phyloP scores from a whole-genome alignment of 1,140 invertebrate species.

The Penaeus japonicus region DNA sequence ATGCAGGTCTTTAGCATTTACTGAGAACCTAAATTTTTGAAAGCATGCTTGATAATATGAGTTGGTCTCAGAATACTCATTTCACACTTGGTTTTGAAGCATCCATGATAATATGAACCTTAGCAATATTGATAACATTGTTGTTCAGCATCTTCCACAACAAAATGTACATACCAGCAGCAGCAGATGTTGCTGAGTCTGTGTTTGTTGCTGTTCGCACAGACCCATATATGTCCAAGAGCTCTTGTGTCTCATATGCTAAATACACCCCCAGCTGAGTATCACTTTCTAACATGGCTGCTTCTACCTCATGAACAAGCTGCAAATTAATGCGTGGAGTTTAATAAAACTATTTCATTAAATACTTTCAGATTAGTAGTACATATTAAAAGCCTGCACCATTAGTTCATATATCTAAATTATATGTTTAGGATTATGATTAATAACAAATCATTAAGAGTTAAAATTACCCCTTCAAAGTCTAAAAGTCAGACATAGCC shows the following conservation, averaged over 20 bases:
- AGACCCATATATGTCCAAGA: slow-evolving; percentile 80
- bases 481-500: too few relatives aligned
- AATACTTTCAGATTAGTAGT: too few relatives aligned
- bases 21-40: too few relatives aligned
- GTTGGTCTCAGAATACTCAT: too few relatives aligned
- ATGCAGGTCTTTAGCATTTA: too few relatives aligned
- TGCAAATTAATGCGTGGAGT: slow-evolving; percentile 52
- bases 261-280: slow-evolving; percentile 91
- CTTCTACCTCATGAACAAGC: slow-evolving; percentile 82
- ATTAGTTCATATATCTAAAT: too few relatives aligned
- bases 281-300: slow-evolving; percentile 81
- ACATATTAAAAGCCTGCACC: neutral
- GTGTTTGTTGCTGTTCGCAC: slow-evolving; percentile 71
- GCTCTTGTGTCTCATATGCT: slow-evolving; percentile 75
- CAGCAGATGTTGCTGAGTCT: slow-evolving; percentile 64
- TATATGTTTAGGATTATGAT: too few relatives aligned
- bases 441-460: too few relatives aligned
- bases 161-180: slow-evolving; percentile 60
- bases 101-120: too few relatives aligned
- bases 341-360: neutral
- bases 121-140: neutral
- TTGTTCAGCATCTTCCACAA: neutral
- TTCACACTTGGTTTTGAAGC: too few relatives aligned
- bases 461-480: too few relatives aligned
- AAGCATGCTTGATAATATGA: too few relatives aligned